These are phyloP conservation scores for Heteromurus nitidus DNA, from an alignment of 2,888 invertebrate species.

Conservation along the genomic window DNA sequence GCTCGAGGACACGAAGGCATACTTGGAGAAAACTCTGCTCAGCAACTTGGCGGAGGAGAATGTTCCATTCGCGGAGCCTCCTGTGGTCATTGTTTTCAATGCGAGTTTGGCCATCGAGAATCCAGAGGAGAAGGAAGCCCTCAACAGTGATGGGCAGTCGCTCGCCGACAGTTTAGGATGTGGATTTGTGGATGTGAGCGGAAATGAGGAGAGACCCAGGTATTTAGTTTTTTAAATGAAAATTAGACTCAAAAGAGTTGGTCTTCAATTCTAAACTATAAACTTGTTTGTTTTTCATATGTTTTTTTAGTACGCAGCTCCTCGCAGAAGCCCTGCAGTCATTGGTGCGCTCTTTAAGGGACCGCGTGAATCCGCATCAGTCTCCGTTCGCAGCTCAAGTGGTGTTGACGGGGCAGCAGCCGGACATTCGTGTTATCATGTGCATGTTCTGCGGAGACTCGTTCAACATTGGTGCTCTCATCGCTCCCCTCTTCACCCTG, in stretches of 20 bases:
- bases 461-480: constrained; percentile 84
- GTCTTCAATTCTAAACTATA: background rate
- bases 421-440: constrained; percentile 84
- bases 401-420: constrained; percentile 68
- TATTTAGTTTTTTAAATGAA: no score
- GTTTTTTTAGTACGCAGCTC: constrained; percentile 68
- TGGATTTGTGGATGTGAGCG: constrained; percentile 73
- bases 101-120: constrained; percentile 56
- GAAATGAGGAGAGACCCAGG: constrained; percentile 67
- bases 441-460: constrained; percentile 98
- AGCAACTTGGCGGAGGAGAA: constrained; percentile 94
- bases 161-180: constrained; percentile 72
- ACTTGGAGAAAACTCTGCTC: constrained; percentile 91
- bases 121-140: constrained; percentile 68
- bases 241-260: no score
- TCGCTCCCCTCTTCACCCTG: constrained; percentile 90
- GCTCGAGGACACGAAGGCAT: constrained; percentile 92
- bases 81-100: constrained; percentile 72
- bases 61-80: constrained; percentile 77
- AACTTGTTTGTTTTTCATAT: constrained; percentile 7
- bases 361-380: constrained; percentile 72
- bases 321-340: constrained; percentile 66
- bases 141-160: constrained; percentile 71
- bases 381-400: constrained; percentile 71
- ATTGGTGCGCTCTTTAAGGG: constrained; percentile 68